These are phyloP conservation scores for Acrobasis suavella DNA, from an alignment of 2,888 invertebrate species.

Conservation along the genomic window DNA sequence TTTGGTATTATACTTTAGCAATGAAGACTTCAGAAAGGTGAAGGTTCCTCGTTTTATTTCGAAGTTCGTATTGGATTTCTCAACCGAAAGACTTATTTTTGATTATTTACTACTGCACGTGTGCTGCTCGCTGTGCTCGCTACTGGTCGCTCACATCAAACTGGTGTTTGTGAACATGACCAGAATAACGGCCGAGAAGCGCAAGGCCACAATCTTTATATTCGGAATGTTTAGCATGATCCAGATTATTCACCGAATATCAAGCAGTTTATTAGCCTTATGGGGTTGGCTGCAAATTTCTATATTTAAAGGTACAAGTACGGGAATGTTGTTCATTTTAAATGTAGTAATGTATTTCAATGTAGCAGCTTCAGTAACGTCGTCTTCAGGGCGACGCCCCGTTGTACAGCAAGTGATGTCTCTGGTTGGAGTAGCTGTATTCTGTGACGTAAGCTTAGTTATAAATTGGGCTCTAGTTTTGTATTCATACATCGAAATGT, in stretches of 20 bases:
- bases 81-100: no score
- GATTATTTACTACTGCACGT: no score
- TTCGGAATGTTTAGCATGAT: neutral
- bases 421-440: no score
- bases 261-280: neutral
- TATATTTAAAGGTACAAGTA: neutral
- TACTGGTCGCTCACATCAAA: no score
- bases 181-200: neutral
- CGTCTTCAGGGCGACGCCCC: neutral
- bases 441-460: no score
- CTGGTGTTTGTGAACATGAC: neutral
- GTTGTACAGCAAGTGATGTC: no score
- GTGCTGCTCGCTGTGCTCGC: no score
- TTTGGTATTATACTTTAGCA: no score
- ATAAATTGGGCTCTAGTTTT: neutral
- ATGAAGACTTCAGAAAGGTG: no score
- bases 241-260: neutral
- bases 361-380: neutral
- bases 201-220: neutral
- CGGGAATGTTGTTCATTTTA: neutral
- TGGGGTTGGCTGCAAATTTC: neutral
- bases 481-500: neutral
- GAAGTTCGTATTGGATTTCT: no score
- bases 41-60: no score
- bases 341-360: neutral